A percentile compares a stretch with the other conserved stretches of the same genome.
Conservation (phyloP, 2,797 vertebrate genomes). For the Cirrhinus mrigala region DNA sequence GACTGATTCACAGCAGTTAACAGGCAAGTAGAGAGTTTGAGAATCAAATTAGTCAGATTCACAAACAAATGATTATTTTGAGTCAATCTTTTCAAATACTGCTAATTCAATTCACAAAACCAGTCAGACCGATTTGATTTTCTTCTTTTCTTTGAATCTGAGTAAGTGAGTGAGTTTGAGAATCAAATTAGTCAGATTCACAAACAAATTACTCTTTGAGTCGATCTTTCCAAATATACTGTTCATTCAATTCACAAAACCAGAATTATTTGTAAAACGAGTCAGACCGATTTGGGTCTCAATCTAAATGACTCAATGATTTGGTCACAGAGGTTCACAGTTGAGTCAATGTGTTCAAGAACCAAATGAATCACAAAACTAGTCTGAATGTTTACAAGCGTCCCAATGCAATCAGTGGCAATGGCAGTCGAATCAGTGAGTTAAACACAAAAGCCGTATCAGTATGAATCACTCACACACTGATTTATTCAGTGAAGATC, state of each 20-base stretch:
- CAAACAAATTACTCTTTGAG: background rate
- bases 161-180: background rate
- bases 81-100: no score
- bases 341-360: background rate
- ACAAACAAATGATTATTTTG: no score
- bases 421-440: background rate
- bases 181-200: no score
- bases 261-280: background rate
- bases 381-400: background rate
- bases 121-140: background rate
- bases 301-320: background rate
- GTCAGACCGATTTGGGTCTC: background rate
- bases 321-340: background rate
- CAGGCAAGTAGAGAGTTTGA: background rate
- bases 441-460: background rate
- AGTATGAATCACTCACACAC: background rate
- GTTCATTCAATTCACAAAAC: background rate
- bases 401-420: background rate
- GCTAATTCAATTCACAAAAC: no score
- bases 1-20: background rate
- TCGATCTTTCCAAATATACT: background rate
- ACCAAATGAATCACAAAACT: background rate
- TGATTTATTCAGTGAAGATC: background rate
- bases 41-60: background rate
- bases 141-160: no score